phyloP scores from a whole-genome alignment of 1,140 invertebrate species.

The Lepidotrigona ventralis region DNA sequence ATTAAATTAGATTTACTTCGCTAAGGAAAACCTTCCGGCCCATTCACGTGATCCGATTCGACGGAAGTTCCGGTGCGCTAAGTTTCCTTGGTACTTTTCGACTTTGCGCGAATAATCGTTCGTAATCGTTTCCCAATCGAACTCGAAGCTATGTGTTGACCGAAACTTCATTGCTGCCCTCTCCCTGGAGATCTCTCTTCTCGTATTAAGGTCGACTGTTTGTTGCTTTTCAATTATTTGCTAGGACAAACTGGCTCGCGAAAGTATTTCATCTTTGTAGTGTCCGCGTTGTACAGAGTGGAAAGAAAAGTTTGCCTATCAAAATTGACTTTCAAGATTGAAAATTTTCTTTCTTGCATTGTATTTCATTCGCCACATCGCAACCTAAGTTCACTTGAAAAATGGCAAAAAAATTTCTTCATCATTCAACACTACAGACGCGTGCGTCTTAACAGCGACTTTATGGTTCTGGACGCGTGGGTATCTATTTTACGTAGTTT shows the following conservation, averaged over 20 bases:
- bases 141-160: background rate
- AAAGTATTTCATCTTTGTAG: background rate
- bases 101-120: background rate
- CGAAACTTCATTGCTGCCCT: background rate
- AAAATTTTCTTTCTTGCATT: no score
- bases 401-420: no score
- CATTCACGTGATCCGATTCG: constrained; percentile 4
- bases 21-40: background rate
- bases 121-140: constrained; percentile 17
- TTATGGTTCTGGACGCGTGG: no score
- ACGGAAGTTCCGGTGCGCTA: constrained; percentile 3
- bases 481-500: no score
- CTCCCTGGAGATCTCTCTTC: background rate
- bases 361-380: no score
- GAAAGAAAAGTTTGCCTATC: no score
- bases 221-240: background rate
- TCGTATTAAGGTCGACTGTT: background rate
- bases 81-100: background rate
- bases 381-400: no score
- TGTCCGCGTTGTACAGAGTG: background rate
- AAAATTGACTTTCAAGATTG: no score
- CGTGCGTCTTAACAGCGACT: no score
- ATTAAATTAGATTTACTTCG: constrained; percentile 12
- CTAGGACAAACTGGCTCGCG: no score
- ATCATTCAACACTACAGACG: no score